Base-by-base conservation (phyloP, 2,888 invertebrate genomes). In the Caenorhabditis drosophilae region DNA sequence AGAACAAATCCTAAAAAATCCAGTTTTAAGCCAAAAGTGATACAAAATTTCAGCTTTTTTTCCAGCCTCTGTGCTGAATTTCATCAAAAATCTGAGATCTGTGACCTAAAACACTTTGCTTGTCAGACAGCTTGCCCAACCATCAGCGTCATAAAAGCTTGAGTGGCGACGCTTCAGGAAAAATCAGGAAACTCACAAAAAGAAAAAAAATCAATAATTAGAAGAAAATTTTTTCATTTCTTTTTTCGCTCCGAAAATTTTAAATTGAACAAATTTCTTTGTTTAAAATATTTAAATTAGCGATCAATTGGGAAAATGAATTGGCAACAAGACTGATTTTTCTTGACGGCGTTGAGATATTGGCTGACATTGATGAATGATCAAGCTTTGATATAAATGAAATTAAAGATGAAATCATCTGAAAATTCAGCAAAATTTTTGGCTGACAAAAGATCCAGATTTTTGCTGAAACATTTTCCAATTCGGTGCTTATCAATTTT, bases 351-450 rank as follows among this genome's bases (percentile, higher is more conserved):
- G 62, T 57, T 18, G 62, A 62, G 3, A 57, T 57, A 34, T 62
- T 62, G 3, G 62, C 56, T 7, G 52, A 34, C 62, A 62, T 57
- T 38, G 62, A 20, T 1, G 48, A 9, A 0, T 35, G 12, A 23
- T 62, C 62, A 20, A 62, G 56, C 42, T 62, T 62, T 16, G 62
- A 56, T 22, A 62, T 35, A 25, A 62, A 62, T 16, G 62, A 62
- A 35, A 57, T 53, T 27, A 62, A n/a, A 0, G 62, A 62, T 34
- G 20, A 23, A 44, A 62, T 52, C 7, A 62, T 56, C 62, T 62
- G 52, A 18, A 54, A 40, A n/a, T n/a, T n/a, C n/a, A n/a, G n/a
- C 7, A 42, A 26, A 27, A 12, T 34, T 15, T 12, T 18, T 36
- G 4, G 0, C 18, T 18, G 47, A n/a, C 26, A 16, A 31, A 20